Conservation (phyloP, 1,140 invertebrate species). For the Portunus trituberculatus region DNA sequence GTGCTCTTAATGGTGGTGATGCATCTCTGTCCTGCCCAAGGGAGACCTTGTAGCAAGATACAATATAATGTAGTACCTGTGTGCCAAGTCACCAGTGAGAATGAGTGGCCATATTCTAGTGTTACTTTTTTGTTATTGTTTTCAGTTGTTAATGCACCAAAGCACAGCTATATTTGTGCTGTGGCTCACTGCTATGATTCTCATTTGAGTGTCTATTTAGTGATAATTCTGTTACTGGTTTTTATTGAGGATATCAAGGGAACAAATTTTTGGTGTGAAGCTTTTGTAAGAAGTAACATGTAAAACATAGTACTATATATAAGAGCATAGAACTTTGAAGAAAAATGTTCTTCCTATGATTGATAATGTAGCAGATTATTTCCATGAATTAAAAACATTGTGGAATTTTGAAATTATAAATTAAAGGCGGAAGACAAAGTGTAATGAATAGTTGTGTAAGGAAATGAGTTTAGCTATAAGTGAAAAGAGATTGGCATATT, state of each 20-base stretch:
- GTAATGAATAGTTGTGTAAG: no score
- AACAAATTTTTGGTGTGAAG: neutral
- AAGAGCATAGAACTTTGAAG: neutral
- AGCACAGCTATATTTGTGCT: neutral
- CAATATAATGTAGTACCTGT: slow-evolving; percentile 1
- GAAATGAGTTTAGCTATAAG: no score
- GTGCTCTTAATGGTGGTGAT: neutral
- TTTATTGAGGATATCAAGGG: neutral
- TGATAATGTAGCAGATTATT: no score
- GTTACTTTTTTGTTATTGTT: neutral
- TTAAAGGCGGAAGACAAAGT: no score
- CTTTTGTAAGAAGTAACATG: neutral
- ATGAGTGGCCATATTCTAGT: neutral
- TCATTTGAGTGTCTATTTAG: neutral
- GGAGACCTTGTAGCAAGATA: neutral
- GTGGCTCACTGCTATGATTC: neutral
- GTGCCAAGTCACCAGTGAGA: neutral
- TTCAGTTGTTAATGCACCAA: neutral
- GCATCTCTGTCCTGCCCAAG: neutral
- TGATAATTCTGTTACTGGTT: neutral
- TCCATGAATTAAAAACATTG: no score
- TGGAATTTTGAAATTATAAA: no score
- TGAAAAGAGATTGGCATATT: no score
- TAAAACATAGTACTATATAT: no score
- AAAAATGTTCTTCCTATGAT: no score